These are phyloP conservation scores for Araneus ventricosus DNA, from an alignment of 1,140 invertebrate species.

Conservation along the genomic window DNA sequence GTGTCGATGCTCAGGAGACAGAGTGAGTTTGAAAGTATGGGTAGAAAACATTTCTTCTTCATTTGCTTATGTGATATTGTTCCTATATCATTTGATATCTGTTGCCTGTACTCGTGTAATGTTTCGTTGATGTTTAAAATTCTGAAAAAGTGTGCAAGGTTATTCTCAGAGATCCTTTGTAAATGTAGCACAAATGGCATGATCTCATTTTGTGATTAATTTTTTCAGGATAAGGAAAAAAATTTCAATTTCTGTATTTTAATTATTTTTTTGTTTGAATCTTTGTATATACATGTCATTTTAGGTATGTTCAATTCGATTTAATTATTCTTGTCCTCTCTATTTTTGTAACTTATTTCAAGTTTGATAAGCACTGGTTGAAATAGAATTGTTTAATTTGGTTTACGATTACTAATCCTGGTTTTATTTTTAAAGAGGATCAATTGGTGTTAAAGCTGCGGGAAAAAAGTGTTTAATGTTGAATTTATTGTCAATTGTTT, in stretches of 20 bases:
- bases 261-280: not conserved
- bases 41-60: slow-evolving; percentile 34
- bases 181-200: slow-evolving; percentile 4
- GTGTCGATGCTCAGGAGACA: slow-evolving; percentile 57
- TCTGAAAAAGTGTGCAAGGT: not conserved
- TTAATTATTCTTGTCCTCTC: no score
- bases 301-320: no score
- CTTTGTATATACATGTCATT: not conserved
- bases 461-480: no score
- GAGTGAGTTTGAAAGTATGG: not conserved
- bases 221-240: not conserved
- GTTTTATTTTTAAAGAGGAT: not conserved
- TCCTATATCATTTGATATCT: slow-evolving; percentile 68
- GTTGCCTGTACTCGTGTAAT: not conserved
- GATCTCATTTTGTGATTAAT: slow-evolving; percentile 11
- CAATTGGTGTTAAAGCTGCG: no score
- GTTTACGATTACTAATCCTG: not conserved
- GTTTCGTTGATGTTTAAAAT: not conserved
- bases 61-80: slow-evolving; percentile 75
- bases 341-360: no score
- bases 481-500: no score
- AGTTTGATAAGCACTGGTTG: no score
- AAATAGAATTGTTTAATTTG: no score
- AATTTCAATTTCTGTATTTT: not conserved
- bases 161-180: not conserved